A percentile compares a stretch with the other conserved stretches of the same genome.
phyloP scores from a whole-genome alignment of 2,888 invertebrate genomes.

The Ptychoptera contaminata region DNA sequence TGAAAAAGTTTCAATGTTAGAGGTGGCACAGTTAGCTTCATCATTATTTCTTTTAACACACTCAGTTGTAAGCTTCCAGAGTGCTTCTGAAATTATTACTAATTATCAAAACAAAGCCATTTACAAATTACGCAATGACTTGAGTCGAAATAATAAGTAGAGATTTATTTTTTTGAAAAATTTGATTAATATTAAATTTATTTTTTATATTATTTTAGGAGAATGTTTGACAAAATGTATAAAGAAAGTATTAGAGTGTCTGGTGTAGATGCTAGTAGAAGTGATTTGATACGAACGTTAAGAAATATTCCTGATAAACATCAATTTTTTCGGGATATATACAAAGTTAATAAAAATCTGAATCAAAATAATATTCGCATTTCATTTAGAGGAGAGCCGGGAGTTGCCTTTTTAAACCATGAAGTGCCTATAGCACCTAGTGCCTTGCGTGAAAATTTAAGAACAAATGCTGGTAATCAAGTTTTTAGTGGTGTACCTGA shows the following conservation, averaged over 20 bases:
- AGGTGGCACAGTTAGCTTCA: conserved; percentile 20
- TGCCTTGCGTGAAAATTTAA: conserved; percentile 17
- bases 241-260: conserved; percentile 20
- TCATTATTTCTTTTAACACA: conserved; percentile 25
- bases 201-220: conserved; percentile 12
- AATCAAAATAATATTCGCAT: conserved; percentile 15
- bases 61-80: conserved; percentile 23
- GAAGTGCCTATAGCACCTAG: conserved; percentile 17
- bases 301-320: conserved; percentile 21
- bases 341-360: conserved; percentile 15
- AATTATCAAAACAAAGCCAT: conserved; percentile 16
- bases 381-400: conserved; percentile 16
- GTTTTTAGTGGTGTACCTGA: not conserved
- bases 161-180: not conserved
- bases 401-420: conserved; percentile 19
- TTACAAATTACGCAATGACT: conserved; percentile 15
- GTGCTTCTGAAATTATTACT: conserved; percentile 21
- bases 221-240: conserved; percentile 21
- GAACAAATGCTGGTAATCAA: not conserved
- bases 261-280: conserved; percentile 17
- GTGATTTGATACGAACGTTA: conserved; percentile 22
- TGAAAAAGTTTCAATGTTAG: conserved; percentile 19
- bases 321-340: conserved; percentile 23
- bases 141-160: conserved; percentile 23
- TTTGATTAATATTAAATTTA: not conserved